phyloP scores from a whole-genome alignment of 2,797 vertebrate genomes.

The Typhlichthys eigenmanni region DNA sequence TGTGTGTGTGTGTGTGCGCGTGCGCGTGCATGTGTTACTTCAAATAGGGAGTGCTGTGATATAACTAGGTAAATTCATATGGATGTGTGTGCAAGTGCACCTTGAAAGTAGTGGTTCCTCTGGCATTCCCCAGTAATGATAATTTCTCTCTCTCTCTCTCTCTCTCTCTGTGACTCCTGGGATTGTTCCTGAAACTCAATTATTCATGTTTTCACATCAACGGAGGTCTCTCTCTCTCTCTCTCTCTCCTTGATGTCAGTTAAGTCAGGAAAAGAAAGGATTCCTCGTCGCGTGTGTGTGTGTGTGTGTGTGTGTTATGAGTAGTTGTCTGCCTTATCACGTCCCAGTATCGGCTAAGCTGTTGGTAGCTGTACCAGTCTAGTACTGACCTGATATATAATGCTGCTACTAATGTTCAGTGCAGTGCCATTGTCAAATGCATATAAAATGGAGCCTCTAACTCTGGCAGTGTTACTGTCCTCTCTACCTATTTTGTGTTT shows the following conservation, averaged over 20 bases:
- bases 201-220: constrained; percentile 75
- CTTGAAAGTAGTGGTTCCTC: constrained; percentile 64
- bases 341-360: too few relatives aligned
- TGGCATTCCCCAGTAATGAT: constrained; percentile 35
- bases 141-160: constrained; percentile 9
- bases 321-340: constrained; percentile 1
- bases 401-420: too few relatives aligned
- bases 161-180: too few relatives aligned
- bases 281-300: constrained; percentile 24
- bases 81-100: constrained; percentile 15
- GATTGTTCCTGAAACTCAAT: constrained; percentile 63
- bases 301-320: constrained; percentile 12
- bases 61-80: constrained; percentile 5
- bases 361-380: not conserved
- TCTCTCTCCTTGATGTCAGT: constrained; percentile 33
- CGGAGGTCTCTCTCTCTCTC: constrained; percentile 31
- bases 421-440: not conserved
- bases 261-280: constrained; percentile 24
- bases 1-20: constrained; percentile 30
- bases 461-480: constrained; percentile 12
- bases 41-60: constrained; percentile 2
- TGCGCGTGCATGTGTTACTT: constrained; percentile 7
- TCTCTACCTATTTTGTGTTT: not conserved
- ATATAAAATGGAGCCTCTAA: too few relatives aligned
- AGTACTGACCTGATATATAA: too few relatives aligned